Evolutionary conservation across 2,888 invertebrate genomes (phyloP).

Genomic region (Campaea margaritaria): DNA sequence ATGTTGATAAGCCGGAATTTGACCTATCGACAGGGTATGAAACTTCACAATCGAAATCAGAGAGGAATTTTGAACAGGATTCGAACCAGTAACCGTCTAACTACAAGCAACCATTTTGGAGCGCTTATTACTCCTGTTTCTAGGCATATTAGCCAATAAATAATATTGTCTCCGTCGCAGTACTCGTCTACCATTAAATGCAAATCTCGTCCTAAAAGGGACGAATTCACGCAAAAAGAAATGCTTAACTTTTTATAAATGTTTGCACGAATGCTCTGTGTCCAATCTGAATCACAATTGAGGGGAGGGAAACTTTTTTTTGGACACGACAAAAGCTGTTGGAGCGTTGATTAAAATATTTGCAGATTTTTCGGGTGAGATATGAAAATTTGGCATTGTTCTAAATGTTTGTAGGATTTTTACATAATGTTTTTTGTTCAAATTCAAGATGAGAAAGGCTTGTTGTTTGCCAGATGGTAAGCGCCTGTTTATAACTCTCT

Average conservation of each 20-base stretch:
- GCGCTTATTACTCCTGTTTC: constrained; percentile 37
- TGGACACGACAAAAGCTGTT: constrained; percentile 66
- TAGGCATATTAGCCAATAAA: constrained; percentile 36
- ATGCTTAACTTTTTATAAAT: constrained; percentile 72
- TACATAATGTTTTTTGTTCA: constrained; percentile 1
- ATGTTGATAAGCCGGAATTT: too few species aligned
- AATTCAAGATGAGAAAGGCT: not conserved
- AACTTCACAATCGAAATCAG: too few species aligned
- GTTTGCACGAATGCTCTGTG: constrained; percentile 74
- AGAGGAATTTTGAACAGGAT: too few species aligned
- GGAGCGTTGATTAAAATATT: constrained; percentile 74
- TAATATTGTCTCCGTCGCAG: constrained; percentile 40
- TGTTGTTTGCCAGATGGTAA: not conserved
- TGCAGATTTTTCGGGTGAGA: constrained; percentile 56
- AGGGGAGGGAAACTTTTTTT: constrained; percentile 50
- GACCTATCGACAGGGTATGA: too few species aligned
- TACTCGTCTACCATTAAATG: constrained; percentile 54
- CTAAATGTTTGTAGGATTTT: constrained; percentile 29
- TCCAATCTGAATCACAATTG: constrained; percentile 67
- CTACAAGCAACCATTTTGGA: constrained; percentile 11
- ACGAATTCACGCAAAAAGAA: constrained; percentile 46
- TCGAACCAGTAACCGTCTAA: not conserved
- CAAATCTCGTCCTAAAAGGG: constrained; percentile 50
- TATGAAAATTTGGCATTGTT: constrained; percentile 34
- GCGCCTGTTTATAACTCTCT: too few species aligned